phyloP scores from a whole-genome alignment of 2,888 invertebrate genomes.

The Nineta flava region DNA sequence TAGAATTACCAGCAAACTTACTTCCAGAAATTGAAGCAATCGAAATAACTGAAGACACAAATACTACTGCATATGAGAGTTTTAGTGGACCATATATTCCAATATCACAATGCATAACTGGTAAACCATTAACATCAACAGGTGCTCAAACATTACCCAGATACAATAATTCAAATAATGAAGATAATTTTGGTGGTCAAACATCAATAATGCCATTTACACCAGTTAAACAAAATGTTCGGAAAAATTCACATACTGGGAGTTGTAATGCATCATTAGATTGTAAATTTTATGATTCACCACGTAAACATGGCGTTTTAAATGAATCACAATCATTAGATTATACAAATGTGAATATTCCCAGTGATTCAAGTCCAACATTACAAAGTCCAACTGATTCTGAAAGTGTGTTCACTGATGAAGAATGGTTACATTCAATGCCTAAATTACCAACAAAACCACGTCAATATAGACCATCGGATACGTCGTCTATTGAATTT shows the following conservation, averaged over 20 bases:
- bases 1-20: too few relatives aligned
- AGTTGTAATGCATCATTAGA: constrained; percentile 26
- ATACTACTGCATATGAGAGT: constrained; percentile 45
- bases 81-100: constrained; percentile 78
- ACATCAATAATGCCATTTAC: constrained; percentile 3
- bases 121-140: constrained; percentile 35
- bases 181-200: not conserved
- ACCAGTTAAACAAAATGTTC: constrained; percentile 9
- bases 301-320: constrained; percentile 17
- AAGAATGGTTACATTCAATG: constrained; percentile 39
- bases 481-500: constrained; percentile 28
- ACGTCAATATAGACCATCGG: constrained; percentile 33
- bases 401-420: constrained; percentile 51
- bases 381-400: constrained; percentile 48
- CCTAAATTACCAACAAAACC: not conserved
- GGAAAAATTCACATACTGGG: constrained; percentile 7
- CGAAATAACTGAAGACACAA: constrained; percentile 29
- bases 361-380: constrained; percentile 28
- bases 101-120: constrained; percentile 83
- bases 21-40: constrained; percentile 19
- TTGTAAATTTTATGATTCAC: constrained; percentile 37
- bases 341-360: constrained; percentile 20
- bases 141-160: constrained; percentile 15
- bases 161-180: not conserved
- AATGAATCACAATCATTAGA: constrained; percentile 18